Evolutionary conservation across 2,113 vertebrate genomes (phyloP), one percentile per base, ranked within the genome.

Genomic region (Progne subis): DNA sequence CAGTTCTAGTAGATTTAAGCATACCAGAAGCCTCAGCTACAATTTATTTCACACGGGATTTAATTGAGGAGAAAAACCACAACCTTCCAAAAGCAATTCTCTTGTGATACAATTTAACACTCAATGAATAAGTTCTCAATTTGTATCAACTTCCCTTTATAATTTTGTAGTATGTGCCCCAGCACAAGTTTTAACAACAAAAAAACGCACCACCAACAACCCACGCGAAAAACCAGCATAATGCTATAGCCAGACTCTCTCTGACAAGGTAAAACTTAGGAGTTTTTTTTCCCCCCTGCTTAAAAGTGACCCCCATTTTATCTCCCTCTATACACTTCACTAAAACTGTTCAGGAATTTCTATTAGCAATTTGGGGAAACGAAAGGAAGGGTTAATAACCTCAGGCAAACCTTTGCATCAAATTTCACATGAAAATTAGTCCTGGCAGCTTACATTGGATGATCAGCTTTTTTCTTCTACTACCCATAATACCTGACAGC

Each of bases 241-340:
- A 18, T 39, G 8, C 41, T 93, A 75, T 25, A 87, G 59, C 11
- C 13, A 74, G 55, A 37, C 46, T 82, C 21, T 16, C 14, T 25
- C 41, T 25, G 3, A 50, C 3, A 8, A 37, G 2, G 11, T 46
- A 63, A 55, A 87, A 53, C 16, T 69, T 63, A 25, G 34, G 19
- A 55, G 28, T 5, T 44, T 6, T 32, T 23, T 5, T 0, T 2
- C 5, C 3, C 4, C 7, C 7, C 3, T 0, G 1, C 20, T 46
- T 20, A 23, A 65, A 70, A 75, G 18, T 14, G 6, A 65, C 10
- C 7, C 68, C 25, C 21, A 29, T 67, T 78, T 68, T 75, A 56
- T 26, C 39, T 82, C 19, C 29, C 41, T 70, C 74, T 12, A 61
- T 14, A 61, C 11, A 67, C 15, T 64, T 74, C 37, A 77, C 25